A percentile compares a stretch with the other conserved stretches of the same genome.
Evolutionary conservation across 2,797 vertebrate genomes (phyloP).

Genomic region (Chelidonichthys spinosus): DNA sequence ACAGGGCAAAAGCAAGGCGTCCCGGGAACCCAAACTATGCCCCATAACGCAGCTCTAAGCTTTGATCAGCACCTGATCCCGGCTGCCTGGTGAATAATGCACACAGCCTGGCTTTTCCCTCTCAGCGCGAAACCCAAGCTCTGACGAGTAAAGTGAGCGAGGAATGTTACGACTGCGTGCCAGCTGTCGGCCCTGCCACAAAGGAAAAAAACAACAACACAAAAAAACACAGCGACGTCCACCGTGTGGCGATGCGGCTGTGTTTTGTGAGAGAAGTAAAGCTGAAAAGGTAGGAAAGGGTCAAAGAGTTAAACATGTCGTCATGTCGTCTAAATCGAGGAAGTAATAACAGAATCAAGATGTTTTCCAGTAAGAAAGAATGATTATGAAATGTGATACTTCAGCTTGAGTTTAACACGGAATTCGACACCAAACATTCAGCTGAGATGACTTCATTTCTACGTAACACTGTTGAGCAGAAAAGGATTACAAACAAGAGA

Average conservation of each 20-base stretch:
- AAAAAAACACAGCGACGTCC: neutral
- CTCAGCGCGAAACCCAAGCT: conserved; percentile 82
- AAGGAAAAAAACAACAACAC: neutral
- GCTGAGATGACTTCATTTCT: conserved; percentile 8
- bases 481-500: neutral
- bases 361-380: conserved; percentile 52
- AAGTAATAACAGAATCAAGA: conserved; percentile 36
- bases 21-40: conserved; percentile 45
- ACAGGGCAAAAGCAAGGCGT: conserved; percentile 27
- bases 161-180: conserved; percentile 75
- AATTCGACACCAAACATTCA: conserved; percentile 39
- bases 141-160: conserved; percentile 75
- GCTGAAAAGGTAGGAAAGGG: conserved; percentile 34
- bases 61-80: conserved; percentile 82
- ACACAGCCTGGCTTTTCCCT: conserved; percentile 77
- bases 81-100: conserved; percentile 85
- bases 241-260: neutral
- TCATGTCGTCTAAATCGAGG: conserved; percentile 9
- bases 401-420: conserved; percentile 12
- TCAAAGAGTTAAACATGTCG: conserved; percentile 15
- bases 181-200: conserved; percentile 74
- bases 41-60: conserved; percentile 47
- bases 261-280: conserved; percentile 14
- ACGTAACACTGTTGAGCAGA: neutral
- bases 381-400: conserved; percentile 44